Percentiles rank a stretch among this genome's conserved stretches.
Conservation (phyloP, 2,888 invertebrate genomes). For the Chrysolina americana region DNA sequence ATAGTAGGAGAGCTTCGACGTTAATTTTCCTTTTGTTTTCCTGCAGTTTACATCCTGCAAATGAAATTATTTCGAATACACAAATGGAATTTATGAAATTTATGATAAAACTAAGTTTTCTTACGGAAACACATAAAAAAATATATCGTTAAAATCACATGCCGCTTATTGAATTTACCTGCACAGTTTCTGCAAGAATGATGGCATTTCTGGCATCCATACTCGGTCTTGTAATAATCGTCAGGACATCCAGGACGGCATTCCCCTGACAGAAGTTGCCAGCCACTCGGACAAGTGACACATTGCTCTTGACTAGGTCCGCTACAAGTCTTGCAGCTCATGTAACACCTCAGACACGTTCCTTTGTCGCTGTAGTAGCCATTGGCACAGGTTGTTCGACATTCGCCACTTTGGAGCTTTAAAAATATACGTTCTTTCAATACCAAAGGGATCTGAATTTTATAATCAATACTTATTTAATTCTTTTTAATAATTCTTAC, state of each 20-base stretch:
- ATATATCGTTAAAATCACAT: neutral
- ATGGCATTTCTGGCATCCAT: slow-evolving; percentile 90
- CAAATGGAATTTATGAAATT: neutral
- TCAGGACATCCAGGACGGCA: slow-evolving; percentile 90
- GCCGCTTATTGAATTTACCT: slow-evolving; percentile 71
- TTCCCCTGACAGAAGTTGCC: slow-evolving; percentile 87
- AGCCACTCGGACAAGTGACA: slow-evolving; percentile 84
- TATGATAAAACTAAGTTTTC: neutral
- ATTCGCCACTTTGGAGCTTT: slow-evolving; percentile 84
- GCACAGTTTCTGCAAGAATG: slow-evolving; percentile 90
- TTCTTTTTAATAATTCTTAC: slow-evolving; percentile 53
- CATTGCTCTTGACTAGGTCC: slow-evolving; percentile 89
- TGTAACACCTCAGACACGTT: slow-evolving; percentile 85
- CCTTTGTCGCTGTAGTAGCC: slow-evolving; percentile 92
- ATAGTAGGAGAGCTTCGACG: slow-evolving; percentile 67
- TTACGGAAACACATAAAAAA: too few species aligned
- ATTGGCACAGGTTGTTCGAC: slow-evolving; percentile 83
- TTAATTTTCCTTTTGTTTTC: slow-evolving; percentile 68
- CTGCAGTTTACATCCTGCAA: slow-evolving; percentile 67
- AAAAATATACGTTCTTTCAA: slow-evolving; percentile 41
- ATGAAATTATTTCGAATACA: neutral
- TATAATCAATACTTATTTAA: slow-evolving; percentile 3
- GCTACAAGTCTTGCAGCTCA: slow-evolving; percentile 88
- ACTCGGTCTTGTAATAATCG: slow-evolving; percentile 87
- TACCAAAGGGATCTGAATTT: neutral